Evolutionary conservation across 1,140 invertebrate genomes (phyloP).

Genomic region (Cepaea nemoralis): DNA sequence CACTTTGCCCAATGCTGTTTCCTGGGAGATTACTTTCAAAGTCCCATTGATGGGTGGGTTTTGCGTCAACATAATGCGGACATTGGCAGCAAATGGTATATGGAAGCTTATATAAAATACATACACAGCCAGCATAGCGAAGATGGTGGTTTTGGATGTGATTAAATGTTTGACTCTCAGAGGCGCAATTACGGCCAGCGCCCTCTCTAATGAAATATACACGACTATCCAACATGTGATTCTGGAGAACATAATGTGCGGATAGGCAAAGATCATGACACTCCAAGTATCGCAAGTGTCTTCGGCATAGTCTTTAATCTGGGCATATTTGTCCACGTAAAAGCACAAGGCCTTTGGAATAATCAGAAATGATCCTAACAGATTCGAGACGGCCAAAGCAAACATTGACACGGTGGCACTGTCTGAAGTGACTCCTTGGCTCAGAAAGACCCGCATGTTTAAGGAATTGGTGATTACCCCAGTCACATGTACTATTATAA

Average conservation of each 20-base stretch:
- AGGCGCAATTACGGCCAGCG: slow-evolving; percentile 3
- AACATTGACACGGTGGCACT: background rate
- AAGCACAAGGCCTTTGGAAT: background rate
- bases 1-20: background rate
- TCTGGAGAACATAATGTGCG: slow-evolving; percentile 11
- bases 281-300: background rate
- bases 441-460: slow-evolving; percentile 28
- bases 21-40: background rate
- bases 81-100: background rate
- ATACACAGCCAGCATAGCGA: background rate
- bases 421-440: slow-evolving; percentile 6
- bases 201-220: slow-evolving; percentile 15
- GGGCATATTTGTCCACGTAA: background rate
- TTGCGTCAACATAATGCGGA: background rate
- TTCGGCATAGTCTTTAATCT: background rate
- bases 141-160: background rate
- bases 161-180: slow-evolving; percentile 1
- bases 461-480: slow-evolving; percentile 3
- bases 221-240: slow-evolving; percentile 23
- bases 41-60: background rate
- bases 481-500: background rate
- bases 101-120: background rate
- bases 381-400: slow-evolving; percentile 10
- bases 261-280: background rate
- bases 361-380: slow-evolving; percentile 4